These are phyloP conservation scores for Dromius quadrimaculatus DNA, from an alignment of 2,888 invertebrate genomes.

Conservation along the genomic window DNA sequence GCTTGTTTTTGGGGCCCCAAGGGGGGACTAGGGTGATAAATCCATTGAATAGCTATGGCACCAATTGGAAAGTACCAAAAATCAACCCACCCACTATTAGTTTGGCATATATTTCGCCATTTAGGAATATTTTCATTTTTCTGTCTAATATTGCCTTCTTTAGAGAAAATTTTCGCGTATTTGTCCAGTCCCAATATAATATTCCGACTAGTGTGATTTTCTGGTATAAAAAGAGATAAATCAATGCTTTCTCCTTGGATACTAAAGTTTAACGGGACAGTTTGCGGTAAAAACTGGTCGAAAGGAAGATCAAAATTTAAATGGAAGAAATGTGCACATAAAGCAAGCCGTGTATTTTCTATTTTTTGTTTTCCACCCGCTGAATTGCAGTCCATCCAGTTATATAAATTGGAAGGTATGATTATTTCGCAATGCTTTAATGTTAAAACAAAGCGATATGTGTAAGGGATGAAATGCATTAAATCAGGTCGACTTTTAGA, in stretches of 20 bases:
- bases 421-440: constrained; percentile 96
- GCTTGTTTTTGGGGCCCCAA: constrained; percentile 90
- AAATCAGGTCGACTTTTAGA: constrained; percentile 94
- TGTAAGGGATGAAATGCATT: constrained; percentile 95
- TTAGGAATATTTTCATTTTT: constrained; percentile 71
- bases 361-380: constrained; percentile 77
- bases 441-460: constrained; percentile 91
- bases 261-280: constrained; percentile 90
- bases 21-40: constrained; percentile 93
- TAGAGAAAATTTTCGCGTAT: constrained; percentile 86
- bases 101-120: constrained; percentile 87
- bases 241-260: constrained; percentile 93
- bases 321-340: constrained; percentile 94
- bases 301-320: constrained; percentile 95
- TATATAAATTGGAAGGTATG: constrained; percentile 94
- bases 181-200: constrained; percentile 87
- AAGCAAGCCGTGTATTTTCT: constrained; percentile 93
- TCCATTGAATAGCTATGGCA: constrained; percentile 89
- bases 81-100: constrained; percentile 88
- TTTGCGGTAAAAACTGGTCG: constrained; percentile 91
- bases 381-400: constrained; percentile 99
- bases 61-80: constrained; percentile 97
- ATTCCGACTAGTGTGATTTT: constrained; percentile 89
- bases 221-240: constrained; percentile 89
- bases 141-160: constrained; percentile 74